A percentile compares a stretch with the other conserved stretches of the same genome.
These are phyloP conservation scores for Frankliniella intonsa DNA, from an alignment of 2,888 invertebrate species.

Conservation along the genomic window DNA sequence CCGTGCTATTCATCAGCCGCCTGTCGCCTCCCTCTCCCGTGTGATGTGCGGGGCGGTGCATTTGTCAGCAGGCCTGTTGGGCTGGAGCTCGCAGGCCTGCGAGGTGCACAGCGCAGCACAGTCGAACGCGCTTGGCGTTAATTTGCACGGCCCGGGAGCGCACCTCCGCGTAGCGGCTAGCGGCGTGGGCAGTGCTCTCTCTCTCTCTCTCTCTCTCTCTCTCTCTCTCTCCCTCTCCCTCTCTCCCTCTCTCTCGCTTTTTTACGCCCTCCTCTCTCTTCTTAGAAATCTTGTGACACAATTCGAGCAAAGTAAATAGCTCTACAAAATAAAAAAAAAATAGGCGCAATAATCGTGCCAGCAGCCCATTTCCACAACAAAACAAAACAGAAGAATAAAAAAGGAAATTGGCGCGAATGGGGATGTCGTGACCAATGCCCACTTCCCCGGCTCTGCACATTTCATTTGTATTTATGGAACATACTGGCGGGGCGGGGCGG, in stretches of 20 bases:
- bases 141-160: no score
- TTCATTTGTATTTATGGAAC: not conserved
- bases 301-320: not conserved
- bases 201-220: conserved; percentile 6
- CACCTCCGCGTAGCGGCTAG: no score
- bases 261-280: not conserved
- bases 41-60: no score
- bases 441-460: not conserved
- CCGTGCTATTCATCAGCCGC: no score
- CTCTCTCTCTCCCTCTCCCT: conserved; percentile 13
- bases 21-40: no score
- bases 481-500: not conserved
- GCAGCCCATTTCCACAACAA: not conserved
- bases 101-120: no score
- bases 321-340: not conserved
- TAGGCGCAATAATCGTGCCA: not conserved
- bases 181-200: no score
- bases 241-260: not conserved
- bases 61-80: no score
- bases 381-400: not conserved
- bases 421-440: no score
- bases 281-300: not conserved
- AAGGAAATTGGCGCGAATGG: not conserved
- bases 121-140: no score
- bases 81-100: no score